A percentile compares a stretch with the other conserved stretches of the same genome.
These are phyloP conservation scores for Magallana nippona DNA, from an alignment of 2,888 invertebrate species.

Conservation along the genomic window DNA sequence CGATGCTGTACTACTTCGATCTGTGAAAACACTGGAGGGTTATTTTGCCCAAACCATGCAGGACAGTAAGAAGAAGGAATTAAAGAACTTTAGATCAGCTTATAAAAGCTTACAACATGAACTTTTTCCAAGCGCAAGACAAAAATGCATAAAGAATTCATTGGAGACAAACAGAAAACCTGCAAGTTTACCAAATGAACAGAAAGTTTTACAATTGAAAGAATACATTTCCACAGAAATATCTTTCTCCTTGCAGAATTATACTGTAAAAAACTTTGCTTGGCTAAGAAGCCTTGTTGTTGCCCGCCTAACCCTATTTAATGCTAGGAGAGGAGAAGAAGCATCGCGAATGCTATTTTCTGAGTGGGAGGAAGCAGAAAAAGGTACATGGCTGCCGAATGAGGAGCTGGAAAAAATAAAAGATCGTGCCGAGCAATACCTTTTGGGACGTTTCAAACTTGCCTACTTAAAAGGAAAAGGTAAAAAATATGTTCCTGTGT, in stretches of 20 bases:
- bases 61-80: slow-evolving; percentile 39
- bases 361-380: slow-evolving; percentile 53
- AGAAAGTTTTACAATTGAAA: slow-evolving; percentile 42
- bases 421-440: slow-evolving; percentile 46
- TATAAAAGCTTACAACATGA: slow-evolving; percentile 39
- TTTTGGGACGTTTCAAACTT: slow-evolving; percentile 44
- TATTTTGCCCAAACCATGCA: slow-evolving; percentile 46
- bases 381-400: slow-evolving; percentile 43
- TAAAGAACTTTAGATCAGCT: slow-evolving; percentile 35
- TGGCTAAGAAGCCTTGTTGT: slow-evolving; percentile 54
- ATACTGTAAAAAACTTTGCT: slow-evolving; percentile 38
- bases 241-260: slow-evolving; percentile 25
- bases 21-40: slow-evolving; percentile 37
- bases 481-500: slow-evolving; percentile 50
- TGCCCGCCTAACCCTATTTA: slow-evolving; percentile 49
- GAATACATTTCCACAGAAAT: slow-evolving; percentile 46
- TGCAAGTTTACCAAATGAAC: slow-evolving; percentile 45
- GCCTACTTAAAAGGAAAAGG: slow-evolving; percentile 53
- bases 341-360: slow-evolving; percentile 44
- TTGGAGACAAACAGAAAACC: slow-evolving; percentile 46
- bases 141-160: slow-evolving; percentile 41
- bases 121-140: slow-evolving; percentile 40
- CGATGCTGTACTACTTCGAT: slow-evolving; percentile 37
- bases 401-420: slow-evolving; percentile 42
- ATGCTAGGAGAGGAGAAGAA: slow-evolving; percentile 56